phyloP scores from a whole-genome alignment of 2,888 invertebrate species.

The Mamestra brassicae region DNA sequence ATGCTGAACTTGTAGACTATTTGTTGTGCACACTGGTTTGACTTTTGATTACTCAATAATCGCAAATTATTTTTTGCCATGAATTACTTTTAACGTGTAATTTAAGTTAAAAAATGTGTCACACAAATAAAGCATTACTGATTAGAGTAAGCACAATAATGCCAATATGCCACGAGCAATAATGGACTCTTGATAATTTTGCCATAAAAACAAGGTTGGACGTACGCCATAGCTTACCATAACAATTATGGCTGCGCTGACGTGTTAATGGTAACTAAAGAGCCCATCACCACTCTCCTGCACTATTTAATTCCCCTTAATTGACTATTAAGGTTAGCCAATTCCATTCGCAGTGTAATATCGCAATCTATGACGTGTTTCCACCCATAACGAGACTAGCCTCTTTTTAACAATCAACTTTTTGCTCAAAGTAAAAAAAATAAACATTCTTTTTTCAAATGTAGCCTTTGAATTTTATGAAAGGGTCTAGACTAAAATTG shows the following conservation, averaged over 20 bases:
- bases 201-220: conserved; percentile 19
- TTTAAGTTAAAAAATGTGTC: too few relatives aligned
- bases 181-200: background rate
- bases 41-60: too few relatives aligned
- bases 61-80: too few relatives aligned
- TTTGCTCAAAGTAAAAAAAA: background rate
- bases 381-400: background rate
- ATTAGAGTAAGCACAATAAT: too few relatives aligned
- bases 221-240: conserved; percentile 15
- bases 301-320: conserved; percentile 35
- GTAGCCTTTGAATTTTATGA: background rate
- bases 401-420: background rate
- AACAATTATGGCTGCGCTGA: conserved; percentile 21
- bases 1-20: too few relatives aligned
- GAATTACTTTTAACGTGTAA: too few relatives aligned
- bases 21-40: too few relatives aligned
- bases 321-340: conserved; percentile 32
- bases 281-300: conserved; percentile 15
- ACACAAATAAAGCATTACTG: too few relatives aligned
- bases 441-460: background rate
- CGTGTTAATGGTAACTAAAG: conserved; percentile 22
- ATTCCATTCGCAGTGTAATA: conserved; percentile 30
- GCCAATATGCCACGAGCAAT: background rate
- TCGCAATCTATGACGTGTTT: conserved; percentile 32
- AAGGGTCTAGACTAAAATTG: conserved; percentile 41